Evolutionary conservation across 2,113 vertebrate species (phyloP).

Genomic region (Agelaius tricolor): DNA sequence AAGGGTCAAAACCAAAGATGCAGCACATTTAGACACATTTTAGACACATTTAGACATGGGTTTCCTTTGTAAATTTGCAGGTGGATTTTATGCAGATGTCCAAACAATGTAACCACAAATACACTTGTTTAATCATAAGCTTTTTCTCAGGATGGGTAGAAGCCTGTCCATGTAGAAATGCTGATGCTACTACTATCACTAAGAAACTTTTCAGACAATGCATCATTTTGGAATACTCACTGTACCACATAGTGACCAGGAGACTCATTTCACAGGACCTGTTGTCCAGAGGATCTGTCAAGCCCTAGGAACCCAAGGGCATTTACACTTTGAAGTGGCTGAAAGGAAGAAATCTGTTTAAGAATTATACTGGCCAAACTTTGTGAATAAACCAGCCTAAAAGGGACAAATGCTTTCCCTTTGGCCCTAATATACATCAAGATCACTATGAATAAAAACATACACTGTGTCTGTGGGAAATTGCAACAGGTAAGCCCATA

Average conservation of each 20-base stretch:
- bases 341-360: background rate
- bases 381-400: background rate
- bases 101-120: background rate
- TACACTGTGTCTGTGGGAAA: fast-evolving
- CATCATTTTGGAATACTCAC: background rate
- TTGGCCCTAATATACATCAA: background rate
- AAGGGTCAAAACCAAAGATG: background rate
- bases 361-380: background rate
- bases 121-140: background rate
- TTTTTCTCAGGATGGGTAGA: background rate
- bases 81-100: background rate
- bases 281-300: background rate
- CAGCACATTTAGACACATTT: background rate
- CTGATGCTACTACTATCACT: background rate
- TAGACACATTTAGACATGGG: too few relatives aligned
- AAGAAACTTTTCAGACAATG: background rate
- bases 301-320: background rate
- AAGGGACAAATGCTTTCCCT: background rate
- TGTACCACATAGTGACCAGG: fast-evolving
- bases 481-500: background rate
- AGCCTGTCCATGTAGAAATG: background rate
- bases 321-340: background rate
- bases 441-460: background rate
- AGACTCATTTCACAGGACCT: background rate
- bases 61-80: background rate